Evolutionary conservation across 2,888 invertebrate species (phyloP).

Genomic region (Amitus sp.): DNA sequence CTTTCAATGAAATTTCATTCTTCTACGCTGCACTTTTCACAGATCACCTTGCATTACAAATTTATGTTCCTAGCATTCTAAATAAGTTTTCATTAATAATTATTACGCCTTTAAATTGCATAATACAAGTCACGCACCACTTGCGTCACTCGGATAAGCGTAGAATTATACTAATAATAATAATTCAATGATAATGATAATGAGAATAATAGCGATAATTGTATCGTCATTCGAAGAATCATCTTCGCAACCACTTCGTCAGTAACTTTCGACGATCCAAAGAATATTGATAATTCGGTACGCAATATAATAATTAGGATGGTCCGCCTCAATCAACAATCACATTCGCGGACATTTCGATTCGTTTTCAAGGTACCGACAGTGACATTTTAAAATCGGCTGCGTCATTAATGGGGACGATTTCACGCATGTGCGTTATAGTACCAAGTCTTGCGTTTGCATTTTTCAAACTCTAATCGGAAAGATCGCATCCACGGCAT

Average conservation of each 20-base stretch:
- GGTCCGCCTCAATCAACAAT: too few relatives aligned
- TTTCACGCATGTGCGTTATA: constrained; percentile 6
- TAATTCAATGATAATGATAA: constrained; percentile 22
- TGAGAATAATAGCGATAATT: constrained; percentile 30
- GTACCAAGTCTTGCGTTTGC: constrained; percentile 25
- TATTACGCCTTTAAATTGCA: constrained; percentile 42
- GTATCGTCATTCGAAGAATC: constrained; percentile 32
- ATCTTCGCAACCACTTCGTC: constrained; percentile 22
- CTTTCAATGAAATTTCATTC: constrained; percentile 3
- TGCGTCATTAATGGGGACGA: too few relatives aligned
- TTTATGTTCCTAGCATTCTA: constrained; percentile 56
- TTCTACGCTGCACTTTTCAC: constrained; percentile 9
- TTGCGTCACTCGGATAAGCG: constrained; percentile 45
- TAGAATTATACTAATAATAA: constrained; percentile 45
- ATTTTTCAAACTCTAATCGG: constrained; percentile 22
- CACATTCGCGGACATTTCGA: too few relatives aligned
- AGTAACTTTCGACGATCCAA: constrained; percentile 23
- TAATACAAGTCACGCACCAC: constrained; percentile 44
- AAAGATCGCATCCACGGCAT: constrained; percentile 37
- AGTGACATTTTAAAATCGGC: background rate
- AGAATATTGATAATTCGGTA: too few relatives aligned
- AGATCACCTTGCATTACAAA: constrained; percentile 29
- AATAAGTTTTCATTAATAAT: constrained; percentile 53
- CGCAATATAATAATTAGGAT: too few relatives aligned
- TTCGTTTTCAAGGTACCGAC: too few relatives aligned